Percentiles rank a stretch among this genome's conserved stretches.
These are phyloP conservation scores for Vidua chalybeata DNA, from an alignment of 2,113 vertebrate genomes.

Conservation along the genomic window DNA sequence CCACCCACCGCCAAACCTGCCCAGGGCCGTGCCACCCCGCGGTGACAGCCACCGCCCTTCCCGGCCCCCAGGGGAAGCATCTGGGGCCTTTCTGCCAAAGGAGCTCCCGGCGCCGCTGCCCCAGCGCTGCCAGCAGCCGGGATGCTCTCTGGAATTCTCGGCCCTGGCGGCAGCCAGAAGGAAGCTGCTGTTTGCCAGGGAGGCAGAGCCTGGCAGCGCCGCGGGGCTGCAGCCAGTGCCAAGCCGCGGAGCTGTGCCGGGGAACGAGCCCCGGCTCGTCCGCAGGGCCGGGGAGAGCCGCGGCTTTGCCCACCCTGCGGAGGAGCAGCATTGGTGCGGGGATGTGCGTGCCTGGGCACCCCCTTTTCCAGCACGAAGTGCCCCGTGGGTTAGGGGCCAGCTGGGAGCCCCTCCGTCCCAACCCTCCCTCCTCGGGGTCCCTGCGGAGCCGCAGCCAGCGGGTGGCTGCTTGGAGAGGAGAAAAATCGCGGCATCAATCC, in stretches of 20 bases:
- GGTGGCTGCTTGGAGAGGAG: background rate
- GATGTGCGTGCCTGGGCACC: background rate
- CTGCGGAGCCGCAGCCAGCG: background rate
- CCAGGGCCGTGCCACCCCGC: fast-evolving
- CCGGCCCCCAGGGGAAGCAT: background rate
- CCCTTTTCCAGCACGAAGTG: background rate
- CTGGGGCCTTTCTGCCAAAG: background rate
- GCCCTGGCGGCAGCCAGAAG: background rate
- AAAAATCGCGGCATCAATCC: background rate
- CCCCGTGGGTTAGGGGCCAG: background rate
- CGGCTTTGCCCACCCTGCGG: background rate
- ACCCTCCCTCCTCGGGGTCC: background rate
- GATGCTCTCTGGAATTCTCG: background rate
- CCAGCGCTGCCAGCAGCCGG: background rate
- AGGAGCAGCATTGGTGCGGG: background rate
- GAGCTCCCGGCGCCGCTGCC: background rate
- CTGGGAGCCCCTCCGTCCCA: background rate
- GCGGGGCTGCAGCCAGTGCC: background rate
- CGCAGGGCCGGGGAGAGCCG: background rate
- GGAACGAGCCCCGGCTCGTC: background rate
- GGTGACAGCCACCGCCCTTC: background rate
- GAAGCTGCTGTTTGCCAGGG: background rate
- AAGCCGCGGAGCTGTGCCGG: fast-evolving
- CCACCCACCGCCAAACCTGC: fast-evolving
- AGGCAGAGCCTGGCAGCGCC: background rate